Evolutionary conservation across 1,140 invertebrate species (phyloP).

Genomic region (Drosophila paulistorum): DNA sequence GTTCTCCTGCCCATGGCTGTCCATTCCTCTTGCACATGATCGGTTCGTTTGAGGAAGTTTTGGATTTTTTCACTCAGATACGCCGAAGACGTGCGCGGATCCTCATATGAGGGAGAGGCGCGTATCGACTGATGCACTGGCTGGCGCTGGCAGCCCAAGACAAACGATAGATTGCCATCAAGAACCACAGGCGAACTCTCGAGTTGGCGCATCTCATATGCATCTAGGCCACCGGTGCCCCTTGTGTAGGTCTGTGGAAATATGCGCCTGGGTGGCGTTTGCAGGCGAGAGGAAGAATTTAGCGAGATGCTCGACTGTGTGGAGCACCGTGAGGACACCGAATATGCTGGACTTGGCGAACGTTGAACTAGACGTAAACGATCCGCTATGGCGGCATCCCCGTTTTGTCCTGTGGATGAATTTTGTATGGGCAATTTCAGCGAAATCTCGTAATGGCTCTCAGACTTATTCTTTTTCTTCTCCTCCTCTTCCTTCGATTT

Average conservation of each 20-base stretch:
- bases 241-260: constrained; percentile 86
- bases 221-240: constrained; percentile 80
- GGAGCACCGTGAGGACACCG: constrained; percentile 64
- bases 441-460: constrained; percentile 70
- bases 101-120: constrained; percentile 88
- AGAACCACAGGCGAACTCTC: constrained; percentile 91
- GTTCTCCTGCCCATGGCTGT: constrained; percentile 81
- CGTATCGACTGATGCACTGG: constrained; percentile 87
- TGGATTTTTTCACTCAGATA: constrained; percentile 89
- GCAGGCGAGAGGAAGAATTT: constrained; percentile 46
- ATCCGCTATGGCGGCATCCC: constrained; percentile 42
- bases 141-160: constrained; percentile 88
- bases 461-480: constrained; percentile 37
- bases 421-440: constrained; percentile 73
- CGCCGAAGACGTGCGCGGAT: constrained; percentile 89
- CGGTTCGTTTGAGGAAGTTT: constrained; percentile 91
- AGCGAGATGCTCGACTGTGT: constrained; percentile 54
- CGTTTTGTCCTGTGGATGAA: constrained; percentile 41
- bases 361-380: constrained; percentile 63
- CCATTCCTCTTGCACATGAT: constrained; percentile 94
- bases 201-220: constrained; percentile 85
- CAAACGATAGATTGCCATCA: constrained; percentile 91
- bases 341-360: constrained; percentile 75
- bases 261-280: constrained; percentile 85
- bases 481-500: not conserved